Base-by-base conservation (phyloP, 2,113 vertebrate genomes). In the Paradoxurus hermaphroditus region DNA sequence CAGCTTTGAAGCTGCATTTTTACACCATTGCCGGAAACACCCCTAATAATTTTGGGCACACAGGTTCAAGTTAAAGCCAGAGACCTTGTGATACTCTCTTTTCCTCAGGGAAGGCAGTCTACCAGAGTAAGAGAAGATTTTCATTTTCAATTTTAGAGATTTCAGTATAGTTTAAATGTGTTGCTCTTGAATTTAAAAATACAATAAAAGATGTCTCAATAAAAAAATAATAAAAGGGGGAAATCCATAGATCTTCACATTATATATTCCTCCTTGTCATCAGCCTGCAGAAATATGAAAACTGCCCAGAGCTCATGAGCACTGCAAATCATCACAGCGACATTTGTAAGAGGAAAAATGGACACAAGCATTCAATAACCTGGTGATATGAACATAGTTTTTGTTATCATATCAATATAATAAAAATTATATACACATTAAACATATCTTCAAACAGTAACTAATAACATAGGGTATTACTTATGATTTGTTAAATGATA, bases 171-270 rank as follows among this genome's bases (percentile, higher is more conserved):
- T 92, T 86, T 83, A 84, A 95, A 86, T 86, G 27, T 78, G 29
- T 84, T 77, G 25, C 21, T 93, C 18, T 91, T 96, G 34, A 95
- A 67, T 86, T 83, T 62, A 12, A 90, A 93, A 91, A 73, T 59
- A 83, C 6, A 89, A 46, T 46, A 67, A 86, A 86, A 46, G 59
- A 34, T 85, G 62, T 46, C 18, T 44, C 82, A 46, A 34, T 85
- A 44, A 67, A 67, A 85, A 49, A 46, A 49, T 53, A 81, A 86
- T 51, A 72, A 97, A 95, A 63, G 11, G 7, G 2, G 14, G 15
- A 84, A 34, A 87, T 51, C 23, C 39, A 56, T 56, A 73, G 39
- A 62, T 68, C 29, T 88, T 97, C 62, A 83, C 39, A 56, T 87
- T 68, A 78, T n/a, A 44, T 63, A 75, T 65, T 90, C 36, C 87